phyloP scores from a whole-genome alignment of 2,888 invertebrate genomes.

The Eupithecia inturbata region DNA sequence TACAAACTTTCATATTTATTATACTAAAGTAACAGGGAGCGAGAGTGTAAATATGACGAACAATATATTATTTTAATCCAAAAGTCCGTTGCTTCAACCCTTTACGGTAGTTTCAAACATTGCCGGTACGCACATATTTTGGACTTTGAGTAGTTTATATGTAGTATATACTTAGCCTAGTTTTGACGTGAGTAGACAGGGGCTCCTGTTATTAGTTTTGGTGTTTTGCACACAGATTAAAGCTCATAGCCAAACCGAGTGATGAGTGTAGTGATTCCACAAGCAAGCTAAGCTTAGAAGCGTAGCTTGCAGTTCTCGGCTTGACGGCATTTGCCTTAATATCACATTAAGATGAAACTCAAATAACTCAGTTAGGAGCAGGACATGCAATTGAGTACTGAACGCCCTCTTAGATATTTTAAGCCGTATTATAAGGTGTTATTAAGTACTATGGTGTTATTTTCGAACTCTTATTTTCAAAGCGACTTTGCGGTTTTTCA shows the following conservation, averaged over 20 bases:
- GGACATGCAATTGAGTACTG: not conserved
- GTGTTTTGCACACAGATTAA: constrained; percentile 1
- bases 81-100: not conserved
- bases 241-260: not conserved
- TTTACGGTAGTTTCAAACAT: not conserved
- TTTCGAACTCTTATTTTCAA: not conserved
- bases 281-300: not conserved
- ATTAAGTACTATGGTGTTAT: not conserved
- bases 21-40: not conserved
- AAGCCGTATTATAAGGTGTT: too few species aligned
- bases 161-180: not conserved
- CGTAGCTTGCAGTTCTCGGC: too few species aligned
- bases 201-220: not conserved
- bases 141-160: not conserved
- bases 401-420: not conserved
- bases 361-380: too few species aligned
- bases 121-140: not conserved
- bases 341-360: too few species aligned
- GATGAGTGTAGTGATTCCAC: not conserved
- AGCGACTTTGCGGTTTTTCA: not conserved
- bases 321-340: too few species aligned
- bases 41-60: not conserved
- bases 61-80: not conserved
- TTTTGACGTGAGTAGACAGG: not conserved
- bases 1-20: not conserved